phyloP scores from a whole-genome alignment of 2,888 invertebrate genomes.

The Cheilosia impressa region DNA sequence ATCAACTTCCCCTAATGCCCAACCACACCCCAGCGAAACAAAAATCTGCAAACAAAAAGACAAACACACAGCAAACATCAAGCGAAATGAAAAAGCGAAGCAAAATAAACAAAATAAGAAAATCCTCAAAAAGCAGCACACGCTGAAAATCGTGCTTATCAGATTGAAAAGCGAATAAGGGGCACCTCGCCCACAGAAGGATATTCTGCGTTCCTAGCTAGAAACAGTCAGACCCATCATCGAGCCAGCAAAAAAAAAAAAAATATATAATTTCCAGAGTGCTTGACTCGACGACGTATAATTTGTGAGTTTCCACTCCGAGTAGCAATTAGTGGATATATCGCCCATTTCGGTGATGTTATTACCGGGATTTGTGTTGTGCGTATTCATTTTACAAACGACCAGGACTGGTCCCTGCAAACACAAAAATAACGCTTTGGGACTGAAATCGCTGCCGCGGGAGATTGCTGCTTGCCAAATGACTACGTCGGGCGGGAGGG shows the following conservation, averaged over 20 bases:
- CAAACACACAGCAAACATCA: conserved; percentile 54
- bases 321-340: conserved; percentile 71
- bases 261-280: conserved; percentile 17
- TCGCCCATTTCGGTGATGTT: conserved; percentile 64
- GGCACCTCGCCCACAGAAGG: conserved; percentile 13
- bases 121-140: conserved; percentile 33
- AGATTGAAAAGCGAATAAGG: conserved; percentile 41
- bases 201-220: neutral
- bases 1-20: conserved; percentile 48
- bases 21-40: conserved; percentile 6
- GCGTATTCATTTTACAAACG: conserved; percentile 26
- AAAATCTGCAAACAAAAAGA: conserved; percentile 39
- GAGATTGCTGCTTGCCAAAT: conserved; percentile 1
- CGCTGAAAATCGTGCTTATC: conserved; percentile 35
- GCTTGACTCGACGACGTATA: conserved; percentile 43
- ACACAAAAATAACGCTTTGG: conserved; percentile 1
- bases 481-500: neutral
- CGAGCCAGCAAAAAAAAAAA: conserved; percentile 15
- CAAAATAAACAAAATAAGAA: conserved; percentile 17
- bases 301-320: conserved; percentile 64
- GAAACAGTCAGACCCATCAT: conserved; percentile 30
- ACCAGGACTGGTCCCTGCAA: neutral
- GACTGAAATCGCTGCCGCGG: conserved; percentile 10
- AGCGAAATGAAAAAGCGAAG: conserved; percentile 56
- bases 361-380: conserved; percentile 60